Conservation (phyloP, 92 coral and sea anemone species). For the Heliopora coerulea region DNA sequence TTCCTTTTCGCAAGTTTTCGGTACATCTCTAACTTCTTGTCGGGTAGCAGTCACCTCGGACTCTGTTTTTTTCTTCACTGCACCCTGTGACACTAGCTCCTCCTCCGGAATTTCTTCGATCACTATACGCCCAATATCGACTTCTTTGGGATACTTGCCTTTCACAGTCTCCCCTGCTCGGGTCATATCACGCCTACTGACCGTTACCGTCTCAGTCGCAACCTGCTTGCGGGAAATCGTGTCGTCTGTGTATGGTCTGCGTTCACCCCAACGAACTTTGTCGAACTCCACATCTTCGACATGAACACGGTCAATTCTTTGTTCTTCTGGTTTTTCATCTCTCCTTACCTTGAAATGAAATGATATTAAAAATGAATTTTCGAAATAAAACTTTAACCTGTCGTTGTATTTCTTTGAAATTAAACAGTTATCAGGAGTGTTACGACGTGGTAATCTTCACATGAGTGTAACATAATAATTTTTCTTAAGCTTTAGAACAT, state of each 20-base stretch:
- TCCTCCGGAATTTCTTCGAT: slow-evolving; percentile 28
- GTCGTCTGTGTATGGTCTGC: slow-evolving; percentile 9
- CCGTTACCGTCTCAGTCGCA: slow-evolving; percentile 21
- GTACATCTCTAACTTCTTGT: slow-evolving; percentile 31
- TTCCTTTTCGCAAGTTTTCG: not conserved
- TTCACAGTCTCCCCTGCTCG: slow-evolving; percentile 3
- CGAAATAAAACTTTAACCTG: too few species aligned
- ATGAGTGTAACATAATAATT: too few species aligned
- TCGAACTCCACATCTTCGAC: slow-evolving; percentile 20
- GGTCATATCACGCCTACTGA: slow-evolving; percentile 4
- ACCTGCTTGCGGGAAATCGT: not conserved
- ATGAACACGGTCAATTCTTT: not conserved
- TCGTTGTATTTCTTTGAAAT: too few species aligned
- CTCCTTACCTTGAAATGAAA: not conserved
- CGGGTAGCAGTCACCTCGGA: not conserved
- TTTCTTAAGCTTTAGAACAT: too few species aligned
- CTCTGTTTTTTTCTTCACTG: not conserved
- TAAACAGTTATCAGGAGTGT: too few species aligned
- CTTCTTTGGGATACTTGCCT: slow-evolving; percentile 24
- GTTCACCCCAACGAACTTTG: not conserved
- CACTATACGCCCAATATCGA: slow-evolving; percentile 27
- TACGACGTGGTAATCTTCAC: too few species aligned
- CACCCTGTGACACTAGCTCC: slow-evolving; percentile 3
- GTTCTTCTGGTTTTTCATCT: slow-evolving; percentile 2
- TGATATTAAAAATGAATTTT: too few species aligned